These are phyloP conservation scores for Lemur catta DNA, from an alignment of 2,797 vertebrate species.

Conservation along the genomic window DNA sequence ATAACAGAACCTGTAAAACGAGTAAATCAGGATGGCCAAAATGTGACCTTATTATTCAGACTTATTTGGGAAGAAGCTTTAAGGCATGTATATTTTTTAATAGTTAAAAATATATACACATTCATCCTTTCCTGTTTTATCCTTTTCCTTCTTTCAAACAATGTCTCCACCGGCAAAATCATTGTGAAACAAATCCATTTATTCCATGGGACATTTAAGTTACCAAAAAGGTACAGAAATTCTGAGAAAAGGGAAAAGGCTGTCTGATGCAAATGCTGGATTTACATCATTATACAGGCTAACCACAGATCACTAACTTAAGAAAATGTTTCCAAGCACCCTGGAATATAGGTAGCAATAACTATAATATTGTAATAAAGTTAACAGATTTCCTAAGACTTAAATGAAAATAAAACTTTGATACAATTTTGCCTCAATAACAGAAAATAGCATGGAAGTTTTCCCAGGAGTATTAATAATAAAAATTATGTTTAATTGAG, in stretches of 20 bases:
- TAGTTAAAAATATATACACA: conserved; percentile 29
- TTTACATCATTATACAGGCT: not conserved
- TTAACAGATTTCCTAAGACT: not conserved
- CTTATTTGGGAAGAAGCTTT: conserved; percentile 42
- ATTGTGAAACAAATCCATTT: conserved; percentile 34
- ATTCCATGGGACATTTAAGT: conserved; percentile 26
- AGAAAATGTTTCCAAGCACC: conserved; percentile 31
- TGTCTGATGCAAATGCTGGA: not conserved
- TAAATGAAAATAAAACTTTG: not conserved
- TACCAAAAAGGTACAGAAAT: conserved; percentile 36
- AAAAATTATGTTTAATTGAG: not conserved
- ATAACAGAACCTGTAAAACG: conserved; percentile 52
- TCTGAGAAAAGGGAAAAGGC: not conserved
- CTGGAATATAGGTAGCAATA: not conserved
- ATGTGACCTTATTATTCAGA: conserved; percentile 30
- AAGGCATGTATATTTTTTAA: not conserved
- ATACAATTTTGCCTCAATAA: not conserved
- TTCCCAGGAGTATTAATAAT: not conserved
- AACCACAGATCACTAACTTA: conserved; percentile 16
- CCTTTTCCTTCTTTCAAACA: conserved; percentile 37
- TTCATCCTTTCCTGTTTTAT: conserved; percentile 2
- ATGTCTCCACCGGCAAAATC: conserved; percentile 17
- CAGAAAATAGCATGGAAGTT: not conserved
- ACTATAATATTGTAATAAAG: conserved; percentile 16
- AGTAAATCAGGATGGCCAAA: conserved; percentile 51